Evolutionary conservation across 2,113 vertebrate genomes (phyloP).

Genomic region (Oplegnathus fasciatus): DNA sequence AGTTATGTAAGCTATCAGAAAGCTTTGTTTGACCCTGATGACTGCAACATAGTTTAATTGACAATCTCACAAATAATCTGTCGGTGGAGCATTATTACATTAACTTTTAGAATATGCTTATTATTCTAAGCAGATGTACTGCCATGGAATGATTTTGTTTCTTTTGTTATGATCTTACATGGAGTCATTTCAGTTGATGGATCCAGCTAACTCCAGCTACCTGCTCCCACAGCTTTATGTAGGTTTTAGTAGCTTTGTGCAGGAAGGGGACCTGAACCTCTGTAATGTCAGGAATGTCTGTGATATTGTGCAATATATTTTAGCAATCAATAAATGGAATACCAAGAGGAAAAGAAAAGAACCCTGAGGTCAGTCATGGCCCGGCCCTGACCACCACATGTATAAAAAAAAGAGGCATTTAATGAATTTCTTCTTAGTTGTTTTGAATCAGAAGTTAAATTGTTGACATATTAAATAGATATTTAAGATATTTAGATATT

Average conservation of each 20-base stretch:
- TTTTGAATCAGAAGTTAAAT: background rate
- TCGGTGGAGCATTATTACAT: background rate
- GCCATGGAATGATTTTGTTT: background rate
- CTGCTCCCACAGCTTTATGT: background rate
- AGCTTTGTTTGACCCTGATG: background rate
- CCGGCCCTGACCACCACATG: background rate
- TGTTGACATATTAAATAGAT: background rate
- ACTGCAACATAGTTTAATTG: background rate
- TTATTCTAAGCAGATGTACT: background rate
- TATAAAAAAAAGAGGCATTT: background rate
- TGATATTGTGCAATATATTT: background rate
- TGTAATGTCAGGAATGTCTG: conserved; percentile 3
- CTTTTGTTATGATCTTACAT: conserved; percentile 1
- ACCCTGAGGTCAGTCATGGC: background rate
- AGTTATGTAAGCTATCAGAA: too few relatives aligned
- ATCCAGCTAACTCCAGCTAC: background rate
- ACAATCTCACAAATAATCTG: background rate
- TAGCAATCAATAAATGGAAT: conserved; percentile 8
- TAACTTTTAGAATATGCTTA: background rate
- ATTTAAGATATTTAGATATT: too few relatives aligned
- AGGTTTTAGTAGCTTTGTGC: background rate
- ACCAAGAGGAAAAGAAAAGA: background rate
- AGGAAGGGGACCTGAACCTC: background rate
- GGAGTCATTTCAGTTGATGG: background rate
- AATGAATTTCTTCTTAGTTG: background rate